These are phyloP conservation scores for Acleris literana DNA, from an alignment of 2,888 invertebrate species.

Conservation along the genomic window DNA sequence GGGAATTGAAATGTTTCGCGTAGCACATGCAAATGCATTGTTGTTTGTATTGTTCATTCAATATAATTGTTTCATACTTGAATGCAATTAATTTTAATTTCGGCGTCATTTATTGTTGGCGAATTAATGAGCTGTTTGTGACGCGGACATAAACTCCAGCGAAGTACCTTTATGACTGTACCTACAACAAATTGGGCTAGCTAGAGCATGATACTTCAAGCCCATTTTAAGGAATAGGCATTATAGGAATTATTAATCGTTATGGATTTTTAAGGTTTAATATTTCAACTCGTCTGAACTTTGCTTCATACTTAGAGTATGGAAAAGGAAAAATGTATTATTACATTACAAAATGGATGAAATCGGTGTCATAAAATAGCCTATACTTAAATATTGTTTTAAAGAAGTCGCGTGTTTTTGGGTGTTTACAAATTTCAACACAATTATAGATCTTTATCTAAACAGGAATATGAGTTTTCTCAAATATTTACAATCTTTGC, in stretches of 20 bases:
- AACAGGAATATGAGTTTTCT: conserved; percentile 2
- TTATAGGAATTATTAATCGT: too few relatives aligned
- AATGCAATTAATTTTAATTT: conserved; percentile 46
- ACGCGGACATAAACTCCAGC: background rate
- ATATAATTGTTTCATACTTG: conserved; percentile 43
- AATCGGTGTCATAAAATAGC: too few relatives aligned
- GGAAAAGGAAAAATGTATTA: too few relatives aligned
- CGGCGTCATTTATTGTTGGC: conserved; percentile 41
- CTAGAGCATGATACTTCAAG: too few relatives aligned
- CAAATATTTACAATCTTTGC: background rate
- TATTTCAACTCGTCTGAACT: too few relatives aligned
- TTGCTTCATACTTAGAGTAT: too few relatives aligned
- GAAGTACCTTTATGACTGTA: background rate
- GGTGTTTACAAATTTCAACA: background rate
- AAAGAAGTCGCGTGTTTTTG: too few relatives aligned
- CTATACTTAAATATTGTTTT: too few relatives aligned
- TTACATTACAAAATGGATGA: too few relatives aligned
- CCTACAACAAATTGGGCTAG: too few relatives aligned
- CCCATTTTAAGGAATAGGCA: too few relatives aligned
- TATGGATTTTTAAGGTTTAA: too few relatives aligned
- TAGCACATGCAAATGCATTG: conserved; percentile 1
- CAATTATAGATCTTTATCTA: conserved; percentile 3
- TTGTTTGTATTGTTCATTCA: conserved; percentile 7
- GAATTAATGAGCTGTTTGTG: conserved; percentile 42
- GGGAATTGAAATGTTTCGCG: background rate